These are phyloP conservation scores for Cybosia mesomella DNA, from an alignment of 2,888 invertebrate genomes.

Conservation along the genomic window DNA sequence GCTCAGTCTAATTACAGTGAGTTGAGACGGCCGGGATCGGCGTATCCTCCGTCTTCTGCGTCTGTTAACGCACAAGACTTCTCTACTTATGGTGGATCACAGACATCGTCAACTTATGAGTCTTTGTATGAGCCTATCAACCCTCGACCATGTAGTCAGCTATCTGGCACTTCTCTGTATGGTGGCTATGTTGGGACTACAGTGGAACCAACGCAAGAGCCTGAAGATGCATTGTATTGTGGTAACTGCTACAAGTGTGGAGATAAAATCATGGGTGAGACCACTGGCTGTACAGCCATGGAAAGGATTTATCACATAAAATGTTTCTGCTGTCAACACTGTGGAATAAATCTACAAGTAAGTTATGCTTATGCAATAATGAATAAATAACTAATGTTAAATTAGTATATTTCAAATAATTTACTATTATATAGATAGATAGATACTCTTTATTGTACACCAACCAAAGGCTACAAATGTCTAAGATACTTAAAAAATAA, in stretches of 20 bases:
- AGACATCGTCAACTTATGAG: constrained; percentile 89
- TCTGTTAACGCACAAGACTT: constrained; percentile 85
- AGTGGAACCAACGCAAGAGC: constrained; percentile 93
- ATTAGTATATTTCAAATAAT: neutral
- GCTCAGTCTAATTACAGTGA: constrained; percentile 89
- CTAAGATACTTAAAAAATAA: too few species aligned
- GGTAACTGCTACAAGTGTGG: constrained; percentile 97
- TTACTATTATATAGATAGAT: too few species aligned
- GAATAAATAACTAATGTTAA: too few species aligned
- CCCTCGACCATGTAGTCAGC: constrained; percentile 87
- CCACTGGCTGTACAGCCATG: constrained; percentile 99
- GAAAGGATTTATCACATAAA: constrained; percentile 98
- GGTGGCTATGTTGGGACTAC: constrained; percentile 90
- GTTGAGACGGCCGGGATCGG: constrained; percentile 86
- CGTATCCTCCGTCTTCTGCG: constrained; percentile 84
- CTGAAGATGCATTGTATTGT: constrained; percentile 90
- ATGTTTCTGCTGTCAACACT: constrained; percentile 98
- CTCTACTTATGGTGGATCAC: constrained; percentile 86
- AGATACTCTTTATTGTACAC: too few species aligned
- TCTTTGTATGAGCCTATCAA: constrained; percentile 89
- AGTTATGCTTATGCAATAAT: constrained; percentile 17
- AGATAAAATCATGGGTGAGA: constrained; percentile 97
- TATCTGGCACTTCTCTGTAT: constrained; percentile 88
- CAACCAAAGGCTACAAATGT: too few species aligned
- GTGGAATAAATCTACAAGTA: constrained; percentile 93